Conservation (phyloP, 2,113 vertebrate genomes). For the Cyprinodon tularosa region DNA sequence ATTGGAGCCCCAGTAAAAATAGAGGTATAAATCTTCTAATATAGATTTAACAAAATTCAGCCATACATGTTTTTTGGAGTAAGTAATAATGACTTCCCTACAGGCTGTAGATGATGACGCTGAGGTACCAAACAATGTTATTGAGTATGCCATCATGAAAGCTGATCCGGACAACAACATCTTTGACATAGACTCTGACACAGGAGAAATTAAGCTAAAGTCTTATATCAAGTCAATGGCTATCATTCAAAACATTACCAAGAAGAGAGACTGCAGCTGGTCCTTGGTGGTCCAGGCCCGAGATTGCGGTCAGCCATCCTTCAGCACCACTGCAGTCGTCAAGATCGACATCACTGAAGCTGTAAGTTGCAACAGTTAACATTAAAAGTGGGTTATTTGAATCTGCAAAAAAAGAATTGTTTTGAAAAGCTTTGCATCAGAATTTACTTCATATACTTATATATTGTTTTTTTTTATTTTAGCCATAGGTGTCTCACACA, state of each 20-base stretch:
- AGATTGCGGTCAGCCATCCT: constrained; percentile 91
- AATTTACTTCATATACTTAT: background rate
- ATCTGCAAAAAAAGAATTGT: no score
- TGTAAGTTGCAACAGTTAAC: constrained; percentile 76
- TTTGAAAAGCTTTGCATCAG: background rate
- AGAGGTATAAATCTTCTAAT: constrained; percentile 77
- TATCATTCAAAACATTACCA: constrained; percentile 92
- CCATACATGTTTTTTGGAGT: background rate
- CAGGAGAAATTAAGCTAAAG: constrained; percentile 94
- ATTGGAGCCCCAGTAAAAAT: constrained; percentile 92
- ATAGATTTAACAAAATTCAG: background rate
- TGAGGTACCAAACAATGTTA: constrained; percentile 95
- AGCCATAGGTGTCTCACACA: constrained; percentile 5
- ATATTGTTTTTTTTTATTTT: background rate
- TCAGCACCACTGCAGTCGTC: constrained; percentile 93
- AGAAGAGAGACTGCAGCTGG: constrained; percentile 88
- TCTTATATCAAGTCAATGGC: constrained; percentile 93
- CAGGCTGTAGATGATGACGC: constrained; percentile 95
- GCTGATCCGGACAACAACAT: constrained; percentile 92
- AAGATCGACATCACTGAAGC: constrained; percentile 96
- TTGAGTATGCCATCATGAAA: constrained; percentile 96
- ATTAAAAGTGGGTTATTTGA: background rate
- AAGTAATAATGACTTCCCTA: background rate
- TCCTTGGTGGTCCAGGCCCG: constrained; percentile 94
- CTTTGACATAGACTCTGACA: constrained; percentile 91